Percentiles rank a stretch among this genome's conserved stretches.
Conservation (phyloP, 2,797 vertebrate genomes). For the Phylloscopus collybita region DNA sequence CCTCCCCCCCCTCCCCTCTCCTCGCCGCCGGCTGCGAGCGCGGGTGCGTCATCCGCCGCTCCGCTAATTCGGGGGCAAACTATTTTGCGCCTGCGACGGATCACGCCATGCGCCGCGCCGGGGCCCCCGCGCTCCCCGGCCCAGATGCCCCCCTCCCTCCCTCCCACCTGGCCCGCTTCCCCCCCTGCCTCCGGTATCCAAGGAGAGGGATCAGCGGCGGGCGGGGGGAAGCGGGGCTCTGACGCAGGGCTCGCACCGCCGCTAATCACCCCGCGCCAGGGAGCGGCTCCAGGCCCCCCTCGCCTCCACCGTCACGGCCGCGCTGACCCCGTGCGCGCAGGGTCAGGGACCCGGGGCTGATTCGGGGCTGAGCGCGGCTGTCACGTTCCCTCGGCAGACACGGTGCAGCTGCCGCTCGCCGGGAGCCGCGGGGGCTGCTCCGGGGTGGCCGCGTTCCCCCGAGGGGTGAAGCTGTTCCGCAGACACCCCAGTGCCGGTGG, state of each 20-base stretch:
- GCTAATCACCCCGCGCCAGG: not conserved
- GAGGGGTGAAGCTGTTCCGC: not conserved
- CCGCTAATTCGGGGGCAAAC: slow-evolving; percentile 10
- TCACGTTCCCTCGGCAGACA: not conserved
- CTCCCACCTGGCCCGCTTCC: not conserved
- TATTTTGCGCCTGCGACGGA: not conserved
- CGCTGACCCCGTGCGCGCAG: not conserved
- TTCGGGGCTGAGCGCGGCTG: not conserved
- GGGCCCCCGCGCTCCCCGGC: not conserved
- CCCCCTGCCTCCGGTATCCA: not conserved
- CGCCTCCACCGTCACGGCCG: not conserved
- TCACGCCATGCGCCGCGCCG: not conserved
- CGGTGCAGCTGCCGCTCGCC: not conserved
- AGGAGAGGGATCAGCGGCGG: slow-evolving; percentile 23
- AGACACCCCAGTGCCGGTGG: not conserved
- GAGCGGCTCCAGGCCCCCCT: not conserved
- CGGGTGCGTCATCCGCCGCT: not conserved
- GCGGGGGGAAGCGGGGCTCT: not conserved
- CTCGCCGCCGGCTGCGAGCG: not conserved
- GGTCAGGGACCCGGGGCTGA: not conserved
- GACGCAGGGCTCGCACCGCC: slow-evolving; percentile 4
- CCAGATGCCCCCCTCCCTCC: not conserved
- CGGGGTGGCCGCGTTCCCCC: not conserved
- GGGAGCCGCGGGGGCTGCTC: not conserved
- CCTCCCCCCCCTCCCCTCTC: not conserved